Evolutionary conservation across 2,888 invertebrate genomes (phyloP).

Genomic region (Lysandra coridon): DNA sequence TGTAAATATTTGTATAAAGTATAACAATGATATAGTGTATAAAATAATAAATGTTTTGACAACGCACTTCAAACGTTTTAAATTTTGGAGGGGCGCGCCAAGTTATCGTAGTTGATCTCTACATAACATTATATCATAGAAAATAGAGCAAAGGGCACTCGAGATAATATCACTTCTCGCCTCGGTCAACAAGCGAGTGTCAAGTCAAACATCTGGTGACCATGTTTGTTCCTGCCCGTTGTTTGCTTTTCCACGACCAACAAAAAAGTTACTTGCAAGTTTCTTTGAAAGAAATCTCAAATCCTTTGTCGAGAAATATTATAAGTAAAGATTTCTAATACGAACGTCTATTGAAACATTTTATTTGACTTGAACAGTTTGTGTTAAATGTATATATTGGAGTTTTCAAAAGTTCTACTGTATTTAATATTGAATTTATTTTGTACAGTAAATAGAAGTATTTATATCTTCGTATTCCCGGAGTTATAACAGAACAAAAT

Average conservation of each 20-base stretch:
- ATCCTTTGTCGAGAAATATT: neutral
- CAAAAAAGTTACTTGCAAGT: neutral
- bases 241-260: neutral
- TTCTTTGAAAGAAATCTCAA: neutral
- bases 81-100: too few relatives aligned
- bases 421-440: neutral
- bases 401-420: neutral
- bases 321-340: neutral
- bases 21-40: too few relatives aligned
- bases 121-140: neutral
- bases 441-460: neutral
- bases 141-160: neutral
- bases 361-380: neutral
- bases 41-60: too few relatives aligned
- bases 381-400: neutral
- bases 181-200: neutral
- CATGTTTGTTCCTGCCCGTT: neutral
- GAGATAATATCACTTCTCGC: neutral
- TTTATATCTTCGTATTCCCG: neutral
- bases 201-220: conserved; percentile 10
- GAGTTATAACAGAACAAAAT: too few relatives aligned
- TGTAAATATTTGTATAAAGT: too few relatives aligned
- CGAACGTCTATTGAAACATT: neutral
- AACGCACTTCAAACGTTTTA: too few relatives aligned
- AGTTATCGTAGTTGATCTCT: too few relatives aligned